Evolutionary conservation across 1,140 invertebrate genomes (phyloP).

Genomic region (Drosophila asahinai): DNA sequence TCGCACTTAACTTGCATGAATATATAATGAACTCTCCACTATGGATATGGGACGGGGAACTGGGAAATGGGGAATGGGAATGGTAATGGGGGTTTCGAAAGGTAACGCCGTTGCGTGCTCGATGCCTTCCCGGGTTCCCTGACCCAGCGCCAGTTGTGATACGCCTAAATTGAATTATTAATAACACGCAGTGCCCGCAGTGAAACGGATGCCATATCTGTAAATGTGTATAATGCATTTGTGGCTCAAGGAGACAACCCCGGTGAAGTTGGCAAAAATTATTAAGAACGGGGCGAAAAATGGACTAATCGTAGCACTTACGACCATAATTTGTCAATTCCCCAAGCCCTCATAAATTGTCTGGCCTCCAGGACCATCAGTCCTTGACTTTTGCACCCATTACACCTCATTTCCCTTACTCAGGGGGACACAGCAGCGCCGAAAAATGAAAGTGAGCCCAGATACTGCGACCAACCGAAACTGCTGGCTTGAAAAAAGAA

Average conservation of each 20-base stretch:
- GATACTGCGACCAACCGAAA: constrained; percentile 25
- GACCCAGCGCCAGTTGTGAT: constrained; percentile 55
- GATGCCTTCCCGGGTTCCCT: constrained; percentile 28
- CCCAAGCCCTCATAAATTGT: constrained; percentile 69
- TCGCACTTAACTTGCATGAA: constrained; percentile 82
- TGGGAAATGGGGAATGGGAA: constrained; percentile 19
- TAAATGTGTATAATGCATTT: constrained; percentile 29
- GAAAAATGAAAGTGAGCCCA: constrained; percentile 70
- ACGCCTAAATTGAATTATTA: constrained; percentile 78
- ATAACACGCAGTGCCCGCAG: constrained; percentile 65
- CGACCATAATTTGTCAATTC: constrained; percentile 80
- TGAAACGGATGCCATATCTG: constrained; percentile 34
- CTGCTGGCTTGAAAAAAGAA: constrained; percentile 23
- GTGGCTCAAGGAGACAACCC: constrained; percentile 56
- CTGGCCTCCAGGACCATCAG: constrained; percentile 26
- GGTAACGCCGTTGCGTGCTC: constrained; percentile 53
- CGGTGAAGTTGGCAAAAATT: constrained; percentile 43
- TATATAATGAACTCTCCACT: constrained; percentile 66
- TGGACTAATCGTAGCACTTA: constrained; percentile 77
- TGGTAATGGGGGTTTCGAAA: constrained; percentile 17
- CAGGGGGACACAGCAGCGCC: constrained; percentile 56
- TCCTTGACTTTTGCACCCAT: constrained; percentile 74
- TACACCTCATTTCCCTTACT: constrained; percentile 58
- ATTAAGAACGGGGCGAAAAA: constrained; percentile 16
- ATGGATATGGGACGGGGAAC: constrained; percentile 16